Percentiles rank a stretch among this genome's conserved stretches.
Conservation (phyloP, 2,113 vertebrate genomes). For the Myotis brandtii region DNA sequence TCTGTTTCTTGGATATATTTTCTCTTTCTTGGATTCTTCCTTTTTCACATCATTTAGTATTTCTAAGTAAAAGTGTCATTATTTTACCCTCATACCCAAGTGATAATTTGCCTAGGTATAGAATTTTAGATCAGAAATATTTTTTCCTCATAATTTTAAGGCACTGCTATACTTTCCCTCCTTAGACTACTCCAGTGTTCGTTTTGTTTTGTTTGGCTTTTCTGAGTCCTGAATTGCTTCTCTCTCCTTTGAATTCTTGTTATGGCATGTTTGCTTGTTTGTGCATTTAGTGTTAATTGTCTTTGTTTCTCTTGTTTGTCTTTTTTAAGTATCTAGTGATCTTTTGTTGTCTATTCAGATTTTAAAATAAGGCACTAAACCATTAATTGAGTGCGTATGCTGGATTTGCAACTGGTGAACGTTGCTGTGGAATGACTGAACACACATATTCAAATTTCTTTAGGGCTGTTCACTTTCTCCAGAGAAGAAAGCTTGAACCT, state of each 20-base stretch:
- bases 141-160: background rate
- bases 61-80: background rate
- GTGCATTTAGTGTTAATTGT: background rate
- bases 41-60: background rate
- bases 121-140: background rate
- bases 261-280: background rate
- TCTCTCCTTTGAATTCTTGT: background rate
- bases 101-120: background rate
- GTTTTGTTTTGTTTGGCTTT: background rate
- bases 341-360: background rate
- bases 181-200: background rate
- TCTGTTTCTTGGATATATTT: background rate
- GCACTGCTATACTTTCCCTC: background rate
- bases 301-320: background rate
- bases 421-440: background rate
- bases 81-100: background rate
- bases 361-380: constrained; percentile 1
- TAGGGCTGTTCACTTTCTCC: constrained; percentile 1
- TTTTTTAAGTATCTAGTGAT: background rate
- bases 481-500: background rate
- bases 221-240: background rate
- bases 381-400: too few relatives aligned
- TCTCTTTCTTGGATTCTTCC: background rate
- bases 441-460: background rate
- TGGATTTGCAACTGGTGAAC: background rate